Conservation (phyloP, 2,888 invertebrate species). For the Phalera bucephala region DNA sequence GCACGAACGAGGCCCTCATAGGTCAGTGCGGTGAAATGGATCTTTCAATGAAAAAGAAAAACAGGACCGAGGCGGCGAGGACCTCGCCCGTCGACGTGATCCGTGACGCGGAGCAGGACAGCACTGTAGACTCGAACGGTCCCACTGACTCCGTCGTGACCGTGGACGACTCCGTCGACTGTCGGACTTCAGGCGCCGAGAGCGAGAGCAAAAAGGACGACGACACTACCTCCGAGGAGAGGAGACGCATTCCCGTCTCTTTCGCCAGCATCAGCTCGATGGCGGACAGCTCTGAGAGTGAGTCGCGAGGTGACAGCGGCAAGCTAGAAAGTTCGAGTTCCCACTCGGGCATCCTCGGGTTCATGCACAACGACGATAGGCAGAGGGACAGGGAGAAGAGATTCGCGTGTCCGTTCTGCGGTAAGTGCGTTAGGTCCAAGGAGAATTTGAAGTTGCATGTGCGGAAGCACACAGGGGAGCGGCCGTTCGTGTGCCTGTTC, state of each 20-base stretch:
- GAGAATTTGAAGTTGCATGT: slow-evolving; percentile 94
- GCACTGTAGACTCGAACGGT: slow-evolving; percentile 87
- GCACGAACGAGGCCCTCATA: slow-evolving; percentile 86
- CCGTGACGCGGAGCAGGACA: slow-evolving; percentile 85
- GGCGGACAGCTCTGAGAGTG: slow-evolving; percentile 78
- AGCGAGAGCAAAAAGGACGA: slow-evolving; percentile 64
- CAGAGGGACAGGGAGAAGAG: slow-evolving; percentile 87
- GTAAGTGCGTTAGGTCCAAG: slow-evolving; percentile 94
- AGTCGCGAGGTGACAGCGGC: slow-evolving; percentile 67
- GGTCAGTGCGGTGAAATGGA: slow-evolving; percentile 83
- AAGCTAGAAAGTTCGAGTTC: slow-evolving; percentile 81
- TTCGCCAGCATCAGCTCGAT: slow-evolving; percentile 81
- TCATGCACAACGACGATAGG: slow-evolving; percentile 83
- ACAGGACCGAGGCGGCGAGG: slow-evolving; percentile 62
- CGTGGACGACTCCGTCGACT: slow-evolving; percentile 74
- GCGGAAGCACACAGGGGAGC: slow-evolving; percentile 92
- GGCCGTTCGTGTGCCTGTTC: slow-evolving; percentile 95
- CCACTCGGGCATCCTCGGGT: slow-evolving; percentile 84
- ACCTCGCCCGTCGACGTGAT: slow-evolving; percentile 75
- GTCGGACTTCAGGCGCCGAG: slow-evolving; percentile 67
- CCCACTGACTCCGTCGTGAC: slow-evolving; percentile 74
- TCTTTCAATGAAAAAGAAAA: slow-evolving; percentile 79
- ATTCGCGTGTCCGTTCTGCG: slow-evolving; percentile 94
- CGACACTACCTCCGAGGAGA: slow-evolving; percentile 48
- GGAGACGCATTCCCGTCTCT: slow-evolving; percentile 69